Evolutionary conservation across 2,797 vertebrate species (phyloP), one percentile per base, ranked within the genome.

Genomic region (Rhyacichthys aspro): DNA sequence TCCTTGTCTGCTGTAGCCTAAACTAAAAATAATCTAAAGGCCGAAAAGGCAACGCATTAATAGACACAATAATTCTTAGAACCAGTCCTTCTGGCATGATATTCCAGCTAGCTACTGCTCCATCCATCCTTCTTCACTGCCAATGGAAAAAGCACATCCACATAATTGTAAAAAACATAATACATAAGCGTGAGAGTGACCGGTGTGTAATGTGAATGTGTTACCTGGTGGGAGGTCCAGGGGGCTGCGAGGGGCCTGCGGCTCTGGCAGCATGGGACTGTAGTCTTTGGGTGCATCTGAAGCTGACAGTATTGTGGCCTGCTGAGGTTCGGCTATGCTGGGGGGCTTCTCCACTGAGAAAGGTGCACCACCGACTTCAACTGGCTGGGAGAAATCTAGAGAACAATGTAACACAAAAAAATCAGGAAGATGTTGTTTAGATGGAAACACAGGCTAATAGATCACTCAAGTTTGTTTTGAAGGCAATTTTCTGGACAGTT

Each of bases 211-310:
- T 17, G n/a, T 0, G 5, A 28, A 28, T 5, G 28, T 42, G 48
- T 76, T 81, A 93, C 92, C 90, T 89, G 82, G 56, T 52, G 85
- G 64, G 36, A 80, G 50, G 37, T 89, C 90, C 74, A 57, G 33
- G 32, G 81, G 78, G 78, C 78, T 89, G 60, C 77, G 82, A 36
- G 88, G 82, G 37, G 78, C 32, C 49, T 86, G 72, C 7, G 90
- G 78, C 39, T 89, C 88, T 16, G 82, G 85, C 56, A 71, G 63
- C 87, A 79, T 87, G 59, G 70, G 63, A 66, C 63, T 52, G 62
- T 81, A 74, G 8, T 76, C 77, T 61, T 75, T 80, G 2, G 72
- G 57, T 28, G 53, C 81, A 3, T 71, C 87, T 9, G 67, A 73
- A 16, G 75, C 85, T 0, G 37, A 60, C 7, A 76, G 17, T 7